Percentiles rank a stretch among this genome's conserved stretches.
Conservation (phyloP, 1,140 invertebrate species). For the Drosophila ogumai region DNA sequence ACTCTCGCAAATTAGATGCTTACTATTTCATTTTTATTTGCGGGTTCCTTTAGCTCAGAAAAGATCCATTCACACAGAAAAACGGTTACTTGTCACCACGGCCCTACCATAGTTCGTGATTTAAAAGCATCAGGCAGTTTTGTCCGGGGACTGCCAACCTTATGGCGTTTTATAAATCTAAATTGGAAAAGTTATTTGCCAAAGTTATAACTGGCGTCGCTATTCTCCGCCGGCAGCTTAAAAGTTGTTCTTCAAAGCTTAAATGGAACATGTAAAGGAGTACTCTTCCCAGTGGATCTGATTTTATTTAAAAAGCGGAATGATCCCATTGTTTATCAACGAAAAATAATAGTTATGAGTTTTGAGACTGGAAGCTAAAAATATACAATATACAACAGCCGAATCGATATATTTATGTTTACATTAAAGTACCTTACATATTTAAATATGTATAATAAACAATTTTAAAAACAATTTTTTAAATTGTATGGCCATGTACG, state of each 20-base stretch:
- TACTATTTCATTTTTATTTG: slow-evolving; percentile 15
- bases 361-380: no score
- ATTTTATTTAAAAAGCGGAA: not conserved
- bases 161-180: slow-evolving; percentile 52
- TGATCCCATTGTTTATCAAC: not conserved
- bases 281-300: not conserved
- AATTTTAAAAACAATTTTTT: no score
- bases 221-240: slow-evolving; percentile 12
- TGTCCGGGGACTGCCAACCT: slow-evolving; percentile 14
- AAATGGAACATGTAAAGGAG: not conserved
- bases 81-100: not conserved
- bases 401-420: no score
- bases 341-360: not conserved
- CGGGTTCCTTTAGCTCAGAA: no score
- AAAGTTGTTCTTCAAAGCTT: slow-evolving; percentile 34
- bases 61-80: slow-evolving; percentile 10
- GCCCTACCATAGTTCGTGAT: not conserved
- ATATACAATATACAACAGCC: no score
- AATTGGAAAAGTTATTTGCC: slow-evolving; percentile 60
- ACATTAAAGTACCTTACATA: no score
- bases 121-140: slow-evolving; percentile 4
- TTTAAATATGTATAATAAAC: no score
- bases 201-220: slow-evolving; percentile 2
- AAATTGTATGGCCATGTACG: no score
- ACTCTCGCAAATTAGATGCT: slow-evolving; percentile 38